Evolutionary conservation across 2,113 vertebrate genomes (phyloP), one percentile per base, ranked within the genome.

Genomic region (Equus quagga): DNA sequence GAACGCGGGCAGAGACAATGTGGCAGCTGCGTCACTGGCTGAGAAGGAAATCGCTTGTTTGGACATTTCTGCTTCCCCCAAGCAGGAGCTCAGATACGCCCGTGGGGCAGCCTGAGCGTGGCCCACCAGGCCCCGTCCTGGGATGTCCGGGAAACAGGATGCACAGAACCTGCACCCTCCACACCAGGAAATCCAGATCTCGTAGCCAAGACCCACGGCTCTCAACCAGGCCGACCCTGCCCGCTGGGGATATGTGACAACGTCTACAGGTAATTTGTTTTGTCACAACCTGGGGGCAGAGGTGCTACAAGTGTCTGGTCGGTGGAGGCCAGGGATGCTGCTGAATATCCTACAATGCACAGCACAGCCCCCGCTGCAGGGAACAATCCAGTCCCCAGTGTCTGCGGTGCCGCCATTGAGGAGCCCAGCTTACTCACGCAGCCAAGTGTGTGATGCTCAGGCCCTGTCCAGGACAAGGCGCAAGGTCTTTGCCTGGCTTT

Each of bases 321-420:
- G 62, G 65, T 49, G 41, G 24, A 51, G 73, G 54, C 62, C 49
- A 11, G 24, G 24, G 36, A 33, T 3, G 23, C 3, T 4, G 19
- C 13, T 11, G 8, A 31, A 10, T 0, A 14, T 12, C 18, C n/a
- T 5, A 1, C 54, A 14, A 54, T 10, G 15, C 23, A 31, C 85
- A 62, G 11, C 41, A 17, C 2, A 1, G 44, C 49, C 11, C 64
- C 62, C 18, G 0, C 10, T 46, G 1, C 1, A 8, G 33, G 70
- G 86, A 56, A 21, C 1, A 5, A 24, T 8, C 44, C 64, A 62
- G 44, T 11, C 62, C 51, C 5, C 1, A 10, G 13, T 0, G 21
- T 1, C 33, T 10, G 0, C 0, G 12, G 26, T 0, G 83, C 56
- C 1, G 0, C 33, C 8, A 0, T 3, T 6, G 62, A 24, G 62